Evolutionary conservation across 2,888 invertebrate genomes (phyloP), one percentile per base, ranked within the genome.

Genomic region (Thera obeliscata): DNA sequence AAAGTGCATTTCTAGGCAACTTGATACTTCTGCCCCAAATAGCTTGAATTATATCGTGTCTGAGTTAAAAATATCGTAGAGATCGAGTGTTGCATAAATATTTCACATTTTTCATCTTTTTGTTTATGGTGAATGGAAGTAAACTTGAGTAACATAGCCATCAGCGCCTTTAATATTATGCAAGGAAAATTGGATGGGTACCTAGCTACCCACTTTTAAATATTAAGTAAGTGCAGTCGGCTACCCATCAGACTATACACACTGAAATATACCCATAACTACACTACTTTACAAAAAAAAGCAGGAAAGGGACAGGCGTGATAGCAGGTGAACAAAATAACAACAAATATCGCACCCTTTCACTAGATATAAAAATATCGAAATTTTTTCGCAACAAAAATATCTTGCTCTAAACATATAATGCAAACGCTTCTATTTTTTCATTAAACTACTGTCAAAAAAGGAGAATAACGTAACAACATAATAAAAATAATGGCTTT

Each of bases 401-500:
- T 61, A 57, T 62, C 55, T 61, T 68, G 66, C 66, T 68, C 64
- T 62, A 64, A 66, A 69, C 66, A 66, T 54, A 33, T 54, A 38
- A 22, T 52, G 52, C 49, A 73, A 65, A 58, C 61, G 41, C 48
- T 64, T 71, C 66, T 70, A 68, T 69, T 65, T 46, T 22, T 22
- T 22, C n/a, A n/a, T n/a, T n/a, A n/a, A 56, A 54, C 58, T 58
- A 58, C 61, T 33, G 68, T 70, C 67, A 67, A 73, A 73, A 70
- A 67, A 64, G 71, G 69, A 50, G 56, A 36, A 58, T 64, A 61
- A 64, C 68, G 67, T 70, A 71, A 74, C 71, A 69, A 62, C 61
- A 61, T 61, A 57, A 58, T 67, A 70, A 71, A 74, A 69, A 69
- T 70, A 71, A 71, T 69, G 66, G 56, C 65, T 68, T 64, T 70